phyloP scores from a whole-genome alignment of 2,797 vertebrate genomes.

The Pipistrellus nathusii region DNA sequence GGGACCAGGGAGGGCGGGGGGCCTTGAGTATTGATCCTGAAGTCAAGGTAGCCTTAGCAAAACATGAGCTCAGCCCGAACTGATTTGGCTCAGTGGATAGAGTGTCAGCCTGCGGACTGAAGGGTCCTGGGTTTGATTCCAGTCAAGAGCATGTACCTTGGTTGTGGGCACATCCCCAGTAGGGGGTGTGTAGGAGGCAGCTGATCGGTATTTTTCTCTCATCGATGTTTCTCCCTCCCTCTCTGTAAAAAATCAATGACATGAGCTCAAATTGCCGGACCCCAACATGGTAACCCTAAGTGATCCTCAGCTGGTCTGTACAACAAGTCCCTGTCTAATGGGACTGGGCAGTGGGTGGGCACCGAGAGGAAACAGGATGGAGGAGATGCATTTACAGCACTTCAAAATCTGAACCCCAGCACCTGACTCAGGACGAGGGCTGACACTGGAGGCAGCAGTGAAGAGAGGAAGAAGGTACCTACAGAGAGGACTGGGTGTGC shows the following conservation, averaged over 20 bases:
- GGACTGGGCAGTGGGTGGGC: not conserved
- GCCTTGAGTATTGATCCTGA: not conserved
- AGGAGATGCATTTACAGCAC: not conserved
- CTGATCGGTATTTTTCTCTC: too few species aligned
- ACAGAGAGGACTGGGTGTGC: not conserved
- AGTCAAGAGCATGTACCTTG: too few species aligned
- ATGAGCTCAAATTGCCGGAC: not conserved
- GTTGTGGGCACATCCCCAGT: too few species aligned
- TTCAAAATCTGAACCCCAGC: not conserved
- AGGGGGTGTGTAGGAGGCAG: too few species aligned
- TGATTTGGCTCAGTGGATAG: too few species aligned
- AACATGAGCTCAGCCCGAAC: not conserved
- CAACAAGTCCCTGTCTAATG: not conserved
- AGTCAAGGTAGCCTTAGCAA: not conserved
- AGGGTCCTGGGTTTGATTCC: too few species aligned
- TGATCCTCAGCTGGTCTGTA: accelerated
- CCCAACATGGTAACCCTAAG: not conserved
- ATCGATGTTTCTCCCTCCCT: too few species aligned
- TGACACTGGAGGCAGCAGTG: not conserved
- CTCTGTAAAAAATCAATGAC: too few species aligned
- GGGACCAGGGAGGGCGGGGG: too few species aligned
- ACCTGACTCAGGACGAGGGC: not conserved
- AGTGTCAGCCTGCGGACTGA: too few species aligned
- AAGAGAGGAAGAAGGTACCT: not conserved
- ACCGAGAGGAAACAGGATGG: not conserved